Conservation (phyloP, 2,888 invertebrate species). For the Stenodera caucasica region DNA sequence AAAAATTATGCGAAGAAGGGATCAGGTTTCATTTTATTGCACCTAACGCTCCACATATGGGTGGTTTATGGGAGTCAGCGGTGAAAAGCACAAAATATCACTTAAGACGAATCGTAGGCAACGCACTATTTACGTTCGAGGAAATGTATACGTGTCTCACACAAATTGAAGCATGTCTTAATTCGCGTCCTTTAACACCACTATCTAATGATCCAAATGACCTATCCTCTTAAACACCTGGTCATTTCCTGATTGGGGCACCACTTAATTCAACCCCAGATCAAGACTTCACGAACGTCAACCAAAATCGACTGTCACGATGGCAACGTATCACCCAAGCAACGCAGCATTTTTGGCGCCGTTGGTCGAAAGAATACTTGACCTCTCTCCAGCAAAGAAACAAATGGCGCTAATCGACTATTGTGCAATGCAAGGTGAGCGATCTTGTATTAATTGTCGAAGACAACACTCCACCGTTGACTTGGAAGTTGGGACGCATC, state of each 20-base stretch:
- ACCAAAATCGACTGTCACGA: neutral
- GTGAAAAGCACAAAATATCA: neutral
- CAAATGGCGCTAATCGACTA: constrained; percentile 11
- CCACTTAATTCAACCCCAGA: neutral
- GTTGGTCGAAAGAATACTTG: constrained; percentile 12
- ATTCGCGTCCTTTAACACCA: constrained; percentile 10
- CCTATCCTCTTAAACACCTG: neutral
- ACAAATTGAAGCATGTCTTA: constrained; percentile 10
- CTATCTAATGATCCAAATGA: constrained; percentile 10
- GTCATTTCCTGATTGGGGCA: constrained; percentile 13
- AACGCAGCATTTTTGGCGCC: constrained; percentile 3
- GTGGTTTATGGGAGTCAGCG: neutral
- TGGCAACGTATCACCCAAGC: constrained; percentile 7
- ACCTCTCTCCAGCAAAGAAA: constrained; percentile 3
- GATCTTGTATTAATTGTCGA: no score
- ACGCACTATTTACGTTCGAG: neutral
- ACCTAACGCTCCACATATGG: neutral
- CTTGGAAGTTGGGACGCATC: no score
- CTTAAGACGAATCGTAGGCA: neutral
- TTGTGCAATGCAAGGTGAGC: no score
- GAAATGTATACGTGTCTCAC: neutral
- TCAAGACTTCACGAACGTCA: neutral
- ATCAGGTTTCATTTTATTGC: neutral
- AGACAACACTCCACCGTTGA: no score
- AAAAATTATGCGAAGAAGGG: neutral